Conservation (phyloP, 1,140 invertebrate genomes). For the Papilio dardanus region DNA sequence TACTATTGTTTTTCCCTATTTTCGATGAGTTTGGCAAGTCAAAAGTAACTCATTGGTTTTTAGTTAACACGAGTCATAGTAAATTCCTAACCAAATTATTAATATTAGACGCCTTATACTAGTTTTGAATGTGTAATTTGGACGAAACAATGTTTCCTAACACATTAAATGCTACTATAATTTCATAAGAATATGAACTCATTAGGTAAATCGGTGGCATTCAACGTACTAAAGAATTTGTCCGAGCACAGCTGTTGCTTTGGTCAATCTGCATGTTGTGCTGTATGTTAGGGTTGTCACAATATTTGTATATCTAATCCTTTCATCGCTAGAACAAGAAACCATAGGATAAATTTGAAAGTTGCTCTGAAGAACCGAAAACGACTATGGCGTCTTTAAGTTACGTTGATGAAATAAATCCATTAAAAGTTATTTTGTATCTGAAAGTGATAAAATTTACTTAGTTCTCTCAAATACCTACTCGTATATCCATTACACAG, state of each 20-base stretch:
- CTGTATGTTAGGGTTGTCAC: constrained; percentile 15
- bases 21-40: neutral
- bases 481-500: no score
- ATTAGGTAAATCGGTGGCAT: neutral
- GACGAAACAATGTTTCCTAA: neutral
- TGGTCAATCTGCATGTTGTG: neutral
- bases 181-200: neutral
- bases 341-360: no score
- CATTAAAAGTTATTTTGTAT: no score
- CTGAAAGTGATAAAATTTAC: no score
- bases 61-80: neutral
- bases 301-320: neutral
- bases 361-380: no score
- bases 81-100: neutral
- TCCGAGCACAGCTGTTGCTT: constrained; percentile 11
- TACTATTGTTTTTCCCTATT: no score
- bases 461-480: no score
- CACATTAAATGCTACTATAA: neutral
- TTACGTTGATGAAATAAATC: no score
- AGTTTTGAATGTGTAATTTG: neutral
- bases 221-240: constrained; percentile 1
- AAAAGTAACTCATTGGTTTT: neutral
- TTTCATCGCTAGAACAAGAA: no score
- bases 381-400: no score
- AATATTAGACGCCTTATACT: neutral